Evolutionary conservation across 1,140 invertebrate species (phyloP), one percentile per base, ranked within the genome.

Genomic region (Mercenaria mercenaria): DNA sequence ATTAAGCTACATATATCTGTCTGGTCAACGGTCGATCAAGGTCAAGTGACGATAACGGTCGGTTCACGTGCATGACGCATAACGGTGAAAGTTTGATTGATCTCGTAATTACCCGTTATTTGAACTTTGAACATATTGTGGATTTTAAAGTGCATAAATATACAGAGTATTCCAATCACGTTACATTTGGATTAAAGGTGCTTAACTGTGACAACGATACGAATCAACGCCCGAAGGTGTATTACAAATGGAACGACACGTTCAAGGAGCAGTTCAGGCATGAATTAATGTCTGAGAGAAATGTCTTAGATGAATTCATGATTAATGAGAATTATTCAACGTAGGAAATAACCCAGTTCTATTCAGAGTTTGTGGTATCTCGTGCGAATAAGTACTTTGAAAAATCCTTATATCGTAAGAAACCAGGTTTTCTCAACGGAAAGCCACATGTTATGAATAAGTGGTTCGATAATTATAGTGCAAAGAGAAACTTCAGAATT

Each of bases 61-160:
- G n/a, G 10, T 11, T 67, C 6, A 67, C 61, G 10, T 67, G 61
- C 23, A 26, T 26, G 8, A 67, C 61, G n/a, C 32, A 67, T 67
- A 67, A 67, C 32, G 61, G 61, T 10, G 61, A 67, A 67, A 67
- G 61, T n/a, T 8, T 26, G 61, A 34, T 67, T 26, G 61, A 26
- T 67, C 32, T 26, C 6, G 61, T 67, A 67, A 8, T 67, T 6
- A 67, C 61, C 23, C 23, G 61, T 8, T 67, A 67, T 34, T 26
- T 11, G 10, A 67, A 67, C n/a, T 67, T 67, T 67, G 32, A 67
- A n/a, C 32, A 67, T 34, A 26, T 67, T 34, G 32, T n/a, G 6
- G 61, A 67, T 67, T 67, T 67, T n/a, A 67, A 67, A 67, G n/a
- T 67, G 8, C 61, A 67, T n/a, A n/a, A n/a, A 11, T 47, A 47